Percentiles rank a stretch among this genome's conserved stretches.
Conservation (phyloP, 2,113 vertebrate species). For the Notothenia rossii region DNA sequence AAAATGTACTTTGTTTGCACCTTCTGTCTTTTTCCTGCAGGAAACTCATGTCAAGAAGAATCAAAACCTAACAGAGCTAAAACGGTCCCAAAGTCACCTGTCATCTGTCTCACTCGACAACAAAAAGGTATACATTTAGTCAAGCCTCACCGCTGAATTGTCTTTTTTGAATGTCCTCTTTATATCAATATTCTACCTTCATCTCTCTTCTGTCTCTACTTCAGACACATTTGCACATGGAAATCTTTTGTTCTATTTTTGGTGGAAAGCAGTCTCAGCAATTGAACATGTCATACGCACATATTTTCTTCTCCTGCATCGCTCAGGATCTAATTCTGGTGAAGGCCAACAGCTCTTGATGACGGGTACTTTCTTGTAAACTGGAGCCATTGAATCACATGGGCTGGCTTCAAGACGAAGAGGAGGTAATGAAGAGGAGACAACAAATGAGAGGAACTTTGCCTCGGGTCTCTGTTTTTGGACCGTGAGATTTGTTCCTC, state of each 20-base stretch:
- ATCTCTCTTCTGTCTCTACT: constrained; percentile 1
- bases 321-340: constrained; percentile 52
- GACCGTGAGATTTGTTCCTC: constrained; percentile 10
- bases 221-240: neutral
- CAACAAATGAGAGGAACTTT: constrained; percentile 40
- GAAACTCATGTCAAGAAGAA: constrained; percentile 48
- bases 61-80: constrained; percentile 43
- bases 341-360: constrained; percentile 52
- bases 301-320: constrained; percentile 36
- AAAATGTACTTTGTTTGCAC: constrained; percentile 15
- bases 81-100: constrained; percentile 37
- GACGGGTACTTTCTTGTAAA: constrained; percentile 43
- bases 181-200: constrained; percentile 22
- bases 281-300: constrained; percentile 33
- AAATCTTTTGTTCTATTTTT: constrained; percentile 47
- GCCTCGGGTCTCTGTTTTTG: constrained; percentile 14
- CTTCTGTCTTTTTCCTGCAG: constrained; percentile 17
- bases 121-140: neutral
- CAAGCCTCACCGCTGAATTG: neutral
- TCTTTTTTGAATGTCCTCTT: constrained; percentile 29
- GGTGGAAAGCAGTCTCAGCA: constrained; percentile 26
- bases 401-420: constrained; percentile 33
- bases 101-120: constrained; percentile 8
- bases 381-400: constrained; percentile 18
- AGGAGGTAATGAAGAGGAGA: constrained; percentile 15